A percentile compares a stretch with the other conserved stretches of the same genome.
These are phyloP conservation scores for Caenorhabditis zanzibari DNA, from an alignment of 2,888 invertebrate genomes.

Conservation along the genomic window DNA sequence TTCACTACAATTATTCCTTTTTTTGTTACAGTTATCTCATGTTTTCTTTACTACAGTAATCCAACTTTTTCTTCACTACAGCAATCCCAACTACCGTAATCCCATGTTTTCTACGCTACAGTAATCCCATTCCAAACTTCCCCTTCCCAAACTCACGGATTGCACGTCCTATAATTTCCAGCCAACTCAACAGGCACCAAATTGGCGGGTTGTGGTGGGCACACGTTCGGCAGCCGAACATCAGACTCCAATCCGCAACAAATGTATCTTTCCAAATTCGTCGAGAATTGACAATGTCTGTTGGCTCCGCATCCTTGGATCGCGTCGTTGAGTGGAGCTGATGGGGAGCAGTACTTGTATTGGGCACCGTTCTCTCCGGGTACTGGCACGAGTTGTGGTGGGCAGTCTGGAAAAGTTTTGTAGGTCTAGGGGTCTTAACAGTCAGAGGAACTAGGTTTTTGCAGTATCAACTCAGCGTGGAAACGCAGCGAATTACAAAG, in stretches of 20 bases:
- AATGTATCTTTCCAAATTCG: conserved; percentile 81
- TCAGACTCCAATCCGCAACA: conserved; percentile 83
- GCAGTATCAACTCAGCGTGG: no score
- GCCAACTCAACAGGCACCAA: conserved; percentile 82
- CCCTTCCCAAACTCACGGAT: conserved; percentile 71
- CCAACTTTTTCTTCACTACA: no score
- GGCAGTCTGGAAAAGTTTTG: conserved; percentile 81
- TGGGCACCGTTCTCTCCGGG: conserved; percentile 82
- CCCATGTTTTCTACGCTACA: no score
- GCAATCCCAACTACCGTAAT: no score
- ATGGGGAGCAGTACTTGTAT: conserved; percentile 82
- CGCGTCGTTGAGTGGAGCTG: conserved; percentile 81
- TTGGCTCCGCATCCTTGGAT: conserved; percentile 83
- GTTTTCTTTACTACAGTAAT: no score
- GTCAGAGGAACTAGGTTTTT: no score
- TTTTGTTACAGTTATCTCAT: no score
- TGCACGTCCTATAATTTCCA: conserved; percentile 77
- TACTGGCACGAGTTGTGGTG: conserved; percentile 83
- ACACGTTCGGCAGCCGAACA: conserved; percentile 82
- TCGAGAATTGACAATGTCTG: conserved; percentile 82
- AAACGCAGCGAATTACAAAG: no score
- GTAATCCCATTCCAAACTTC: no score
- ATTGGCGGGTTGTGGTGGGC: conserved; percentile 83
- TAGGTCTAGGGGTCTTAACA: no score
- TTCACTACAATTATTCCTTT: no score